A percentile compares a stretch with the other conserved stretches of the same genome.
These are phyloP conservation scores for Epinotia ramella DNA, from an alignment of 2,888 invertebrate species.

Conservation along the genomic window DNA sequence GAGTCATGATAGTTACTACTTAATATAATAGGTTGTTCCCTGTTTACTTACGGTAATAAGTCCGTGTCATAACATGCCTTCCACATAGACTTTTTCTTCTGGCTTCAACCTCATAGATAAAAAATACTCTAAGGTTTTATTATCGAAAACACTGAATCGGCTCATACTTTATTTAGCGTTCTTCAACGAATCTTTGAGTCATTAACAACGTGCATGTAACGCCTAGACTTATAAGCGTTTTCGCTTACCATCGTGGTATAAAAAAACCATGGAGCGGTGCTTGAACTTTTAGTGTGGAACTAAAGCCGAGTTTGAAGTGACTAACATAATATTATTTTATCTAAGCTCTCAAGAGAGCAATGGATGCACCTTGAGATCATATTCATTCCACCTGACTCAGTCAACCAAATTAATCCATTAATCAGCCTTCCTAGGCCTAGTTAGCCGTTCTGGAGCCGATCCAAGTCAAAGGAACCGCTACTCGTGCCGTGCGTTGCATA, in stretches of 20 bases:
- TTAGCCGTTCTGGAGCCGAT: not conserved
- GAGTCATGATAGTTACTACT: too few relatives aligned
- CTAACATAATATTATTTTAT: too few relatives aligned
- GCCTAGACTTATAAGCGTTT: not conserved
- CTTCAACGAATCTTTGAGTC: not conserved
- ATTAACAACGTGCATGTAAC: not conserved
- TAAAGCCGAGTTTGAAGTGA: too few relatives aligned
- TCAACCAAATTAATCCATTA: not conserved
- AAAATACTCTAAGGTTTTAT: not conserved
- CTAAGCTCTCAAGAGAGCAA: too few relatives aligned
- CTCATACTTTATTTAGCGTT: too few relatives aligned
- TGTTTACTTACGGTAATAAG: constrained; percentile 89
- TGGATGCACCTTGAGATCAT: not conserved
- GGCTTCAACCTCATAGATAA: constrained; percentile 87
- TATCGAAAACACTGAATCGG: too few relatives aligned
- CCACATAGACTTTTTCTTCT: constrained; percentile 92
- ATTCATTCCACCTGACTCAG: not conserved
- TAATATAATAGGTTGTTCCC: not conserved
- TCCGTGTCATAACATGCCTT: constrained; percentile 90
- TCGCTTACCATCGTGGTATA: not conserved
- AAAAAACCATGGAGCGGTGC: too few relatives aligned
- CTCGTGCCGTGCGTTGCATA: too few relatives aligned
- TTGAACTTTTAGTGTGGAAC: too few relatives aligned
- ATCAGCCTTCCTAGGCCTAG: too few relatives aligned
- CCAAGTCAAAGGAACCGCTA: not conserved